phyloP scores from a whole-genome alignment of 2,113 vertebrate species.

The Xyrauchen texanus region DNA sequence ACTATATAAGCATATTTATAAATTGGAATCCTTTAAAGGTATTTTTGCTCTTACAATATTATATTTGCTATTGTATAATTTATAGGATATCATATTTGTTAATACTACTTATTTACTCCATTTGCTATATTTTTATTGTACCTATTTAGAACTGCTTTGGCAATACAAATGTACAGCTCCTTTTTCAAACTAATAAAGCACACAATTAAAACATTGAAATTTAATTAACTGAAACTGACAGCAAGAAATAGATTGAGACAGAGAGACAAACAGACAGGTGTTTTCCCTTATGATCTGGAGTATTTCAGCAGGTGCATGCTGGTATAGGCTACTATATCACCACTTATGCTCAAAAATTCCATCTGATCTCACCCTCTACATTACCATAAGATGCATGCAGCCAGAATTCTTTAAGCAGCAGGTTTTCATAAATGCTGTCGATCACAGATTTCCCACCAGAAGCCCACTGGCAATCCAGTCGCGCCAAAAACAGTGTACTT shows the following conservation, averaged over 20 bases:
- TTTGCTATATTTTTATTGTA: too few relatives aligned
- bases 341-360: constrained; percentile 38
- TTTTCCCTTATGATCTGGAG: constrained; percentile 52
- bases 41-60: too few relatives aligned
- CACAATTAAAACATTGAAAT: too few relatives aligned
- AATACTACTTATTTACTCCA: too few relatives aligned
- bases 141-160: too few relatives aligned
- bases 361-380: constrained; percentile 42
- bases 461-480: not conserved
- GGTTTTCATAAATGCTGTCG: constrained; percentile 3
- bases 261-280: not conserved
- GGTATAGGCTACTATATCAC: not conserved
- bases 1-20: too few relatives aligned
- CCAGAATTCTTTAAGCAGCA: constrained; percentile 1
- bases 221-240: too few relatives aligned
- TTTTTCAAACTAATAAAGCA: too few relatives aligned
- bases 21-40: too few relatives aligned
- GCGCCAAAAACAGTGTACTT: constrained; percentile 29
- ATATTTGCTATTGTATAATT: too few relatives aligned
- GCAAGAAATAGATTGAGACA: not conserved
- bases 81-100: too few relatives aligned
- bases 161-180: too few relatives aligned
- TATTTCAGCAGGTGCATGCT: constrained; percentile 40
- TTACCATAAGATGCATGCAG: not conserved
- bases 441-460: constrained; percentile 19